Percentiles rank a stretch among this genome's conserved stretches.
Evolutionary conservation across 1,140 invertebrate species (phyloP).

Genomic region (Fopius arisanus): DNA sequence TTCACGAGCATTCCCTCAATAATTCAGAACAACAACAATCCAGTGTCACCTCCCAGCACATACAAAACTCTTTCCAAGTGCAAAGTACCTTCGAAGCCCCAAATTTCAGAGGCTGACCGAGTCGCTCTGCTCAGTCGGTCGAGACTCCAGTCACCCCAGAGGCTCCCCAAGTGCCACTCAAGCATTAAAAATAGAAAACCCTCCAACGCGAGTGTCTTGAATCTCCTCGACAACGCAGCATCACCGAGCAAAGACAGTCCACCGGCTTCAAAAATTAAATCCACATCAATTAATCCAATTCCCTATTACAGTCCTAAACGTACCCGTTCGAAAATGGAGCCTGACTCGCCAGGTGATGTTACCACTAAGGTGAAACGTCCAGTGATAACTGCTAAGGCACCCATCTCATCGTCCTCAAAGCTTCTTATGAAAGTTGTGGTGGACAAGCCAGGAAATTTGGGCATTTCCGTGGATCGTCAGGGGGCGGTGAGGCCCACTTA

Average conservation of each 20-base stretch:
- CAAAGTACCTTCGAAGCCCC: slow-evolving; percentile 3
- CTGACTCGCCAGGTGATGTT: slow-evolving; percentile 1
- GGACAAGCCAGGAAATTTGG: slow-evolving; percentile 40
- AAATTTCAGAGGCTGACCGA: neutral
- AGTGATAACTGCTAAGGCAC: neutral
- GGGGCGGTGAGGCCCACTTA: slow-evolving; percentile 52
- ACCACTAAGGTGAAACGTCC: slow-evolving; percentile 42
- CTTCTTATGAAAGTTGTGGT: slow-evolving; percentile 48
- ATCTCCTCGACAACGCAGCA: slow-evolving; percentile 51
- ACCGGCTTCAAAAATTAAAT: slow-evolving; percentile 42
- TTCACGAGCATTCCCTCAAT: neutral
- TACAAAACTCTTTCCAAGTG: neutral
- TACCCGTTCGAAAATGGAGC: slow-evolving; percentile 44
- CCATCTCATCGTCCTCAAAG: slow-evolving; percentile 22
- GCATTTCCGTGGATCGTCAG: slow-evolving; percentile 50
- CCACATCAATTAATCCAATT: slow-evolving; percentile 7
- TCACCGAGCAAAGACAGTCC: slow-evolving; percentile 60
- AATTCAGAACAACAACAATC: neutral
- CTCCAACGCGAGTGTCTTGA: slow-evolving; percentile 31
- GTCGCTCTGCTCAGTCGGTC: slow-evolving; percentile 12
- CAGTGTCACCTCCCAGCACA: neutral
- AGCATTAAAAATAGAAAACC: slow-evolving; percentile 15
- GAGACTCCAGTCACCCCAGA: slow-evolving; percentile 14
- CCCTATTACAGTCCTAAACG: slow-evolving; percentile 53
- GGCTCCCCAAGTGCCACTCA: neutral